phyloP scores from a whole-genome alignment of 2,888 invertebrate species.

The Dendrolimus pini region DNA sequence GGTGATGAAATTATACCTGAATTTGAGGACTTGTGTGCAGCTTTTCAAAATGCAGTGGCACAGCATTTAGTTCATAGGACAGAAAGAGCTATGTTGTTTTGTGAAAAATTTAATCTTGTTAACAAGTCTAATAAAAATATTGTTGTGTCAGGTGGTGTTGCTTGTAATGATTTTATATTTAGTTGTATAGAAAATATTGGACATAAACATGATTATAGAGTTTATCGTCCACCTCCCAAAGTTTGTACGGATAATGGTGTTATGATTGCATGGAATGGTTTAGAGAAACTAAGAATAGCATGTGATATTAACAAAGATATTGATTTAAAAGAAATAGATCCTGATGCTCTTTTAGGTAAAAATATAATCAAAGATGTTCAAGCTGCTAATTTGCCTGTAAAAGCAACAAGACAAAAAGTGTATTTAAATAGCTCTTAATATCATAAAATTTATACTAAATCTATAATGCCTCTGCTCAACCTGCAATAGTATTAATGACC shows the following conservation, averaged over 20 bases:
- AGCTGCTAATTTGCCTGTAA: conserved; percentile 65
- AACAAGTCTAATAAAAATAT: conserved; percentile 68
- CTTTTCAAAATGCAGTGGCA: conserved; percentile 84
- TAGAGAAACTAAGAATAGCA: conserved; percentile 82
- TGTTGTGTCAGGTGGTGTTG: conserved; percentile 96
- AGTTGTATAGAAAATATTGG: conserved; percentile 82
- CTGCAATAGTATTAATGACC: too few relatives aligned
- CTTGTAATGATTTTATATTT: conserved; percentile 92
- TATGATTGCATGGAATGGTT: conserved; percentile 99
- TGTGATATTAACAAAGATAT: conserved; percentile 64
- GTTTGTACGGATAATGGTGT: conserved; percentile 98
- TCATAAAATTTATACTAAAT: background rate
- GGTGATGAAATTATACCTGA: conserved; percentile 85
- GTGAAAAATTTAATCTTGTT: conserved; percentile 77
- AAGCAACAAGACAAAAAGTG: conserved; percentile 44
- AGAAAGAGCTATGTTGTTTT: conserved; percentile 89
- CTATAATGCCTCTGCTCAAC: background rate
- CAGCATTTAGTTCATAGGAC: conserved; percentile 89
- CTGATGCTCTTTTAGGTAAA: conserved; percentile 79
- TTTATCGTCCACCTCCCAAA: conserved; percentile 86
- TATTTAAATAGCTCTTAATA: background rate
- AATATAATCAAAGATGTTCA: conserved; percentile 76
- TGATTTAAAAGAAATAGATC: conserved; percentile 76
- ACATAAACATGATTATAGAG: conserved; percentile 77
- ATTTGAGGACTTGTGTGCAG: conserved; percentile 89